phyloP scores from a whole-genome alignment of 2,113 vertebrate genomes.

The Solea senegalensis region DNA sequence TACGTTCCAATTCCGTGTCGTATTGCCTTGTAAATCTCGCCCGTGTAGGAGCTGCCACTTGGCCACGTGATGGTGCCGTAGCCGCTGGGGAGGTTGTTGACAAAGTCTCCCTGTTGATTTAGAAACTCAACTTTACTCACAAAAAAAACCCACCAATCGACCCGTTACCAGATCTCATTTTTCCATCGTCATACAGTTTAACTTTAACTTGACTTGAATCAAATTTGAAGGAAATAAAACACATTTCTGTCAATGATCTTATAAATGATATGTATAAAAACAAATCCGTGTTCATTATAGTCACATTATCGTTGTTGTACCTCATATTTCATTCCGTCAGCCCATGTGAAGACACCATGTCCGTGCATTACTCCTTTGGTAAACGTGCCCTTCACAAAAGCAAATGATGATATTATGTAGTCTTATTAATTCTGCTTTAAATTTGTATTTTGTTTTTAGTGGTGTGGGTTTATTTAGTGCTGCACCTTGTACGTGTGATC shows the following conservation, averaged over 20 bases:
- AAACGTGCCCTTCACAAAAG: conserved; percentile 86
- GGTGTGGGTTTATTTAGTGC: too few relatives aligned
- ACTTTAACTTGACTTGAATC: too few relatives aligned
- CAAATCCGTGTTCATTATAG: too few relatives aligned
- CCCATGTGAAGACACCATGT: conserved; percentile 84
- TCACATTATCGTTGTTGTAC: conserved; percentile 58
- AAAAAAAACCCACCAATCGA: conserved; percentile 5
- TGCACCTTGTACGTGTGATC: conserved; percentile 83
- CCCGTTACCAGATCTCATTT: too few relatives aligned
- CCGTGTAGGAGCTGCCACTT: conserved; percentile 87
- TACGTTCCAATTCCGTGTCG: conserved; percentile 87
- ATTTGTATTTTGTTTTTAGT: too few relatives aligned
- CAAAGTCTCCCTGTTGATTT: conserved; percentile 87
- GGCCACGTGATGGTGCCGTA: conserved; percentile 86
- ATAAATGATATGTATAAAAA: too few relatives aligned
- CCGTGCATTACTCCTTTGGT: conserved; percentile 90
- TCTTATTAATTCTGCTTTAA: background rate
- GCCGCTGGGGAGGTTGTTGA: conserved; percentile 82
- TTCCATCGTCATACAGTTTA: too few relatives aligned
- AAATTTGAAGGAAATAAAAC: too few relatives aligned
- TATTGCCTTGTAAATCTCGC: conserved; percentile 81
- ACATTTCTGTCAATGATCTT: too few relatives aligned
- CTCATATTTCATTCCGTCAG: conserved; percentile 88
- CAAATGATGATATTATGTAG: background rate
- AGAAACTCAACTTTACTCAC: background rate